Conservation (phyloP, 2,797 vertebrate species). For the Melanotaenia boesemani region DNA sequence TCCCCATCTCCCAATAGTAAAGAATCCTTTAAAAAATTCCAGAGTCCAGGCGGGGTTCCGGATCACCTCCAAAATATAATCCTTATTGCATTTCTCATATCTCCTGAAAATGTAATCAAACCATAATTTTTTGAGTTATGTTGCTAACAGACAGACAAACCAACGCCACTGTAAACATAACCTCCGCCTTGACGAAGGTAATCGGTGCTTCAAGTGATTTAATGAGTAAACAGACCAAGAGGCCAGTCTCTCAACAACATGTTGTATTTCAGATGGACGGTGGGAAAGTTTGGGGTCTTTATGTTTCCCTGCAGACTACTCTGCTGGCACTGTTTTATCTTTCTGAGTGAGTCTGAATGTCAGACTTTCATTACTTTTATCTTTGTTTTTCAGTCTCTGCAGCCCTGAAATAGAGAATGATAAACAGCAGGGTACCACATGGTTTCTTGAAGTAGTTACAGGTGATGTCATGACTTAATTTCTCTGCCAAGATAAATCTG, state of each 20-base stretch:
- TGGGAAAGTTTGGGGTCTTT: constrained; percentile 20
- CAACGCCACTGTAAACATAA: too few relatives aligned
- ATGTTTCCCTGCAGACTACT: constrained; percentile 20
- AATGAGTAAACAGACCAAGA: background rate
- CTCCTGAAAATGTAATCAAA: too few relatives aligned
- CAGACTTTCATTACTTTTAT: constrained; percentile 22
- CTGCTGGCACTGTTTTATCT: constrained; percentile 19
- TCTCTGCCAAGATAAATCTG: constrained; percentile 31
- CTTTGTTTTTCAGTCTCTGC: constrained; percentile 23
- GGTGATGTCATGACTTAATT: constrained; percentile 29
- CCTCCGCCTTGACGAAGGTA: too few relatives aligned
- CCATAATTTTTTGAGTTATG: too few relatives aligned
- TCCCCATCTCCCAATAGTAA: too few relatives aligned
- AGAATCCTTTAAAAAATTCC: too few relatives aligned
- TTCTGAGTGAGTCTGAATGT: constrained; percentile 7
- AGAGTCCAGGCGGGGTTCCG: too few relatives aligned
- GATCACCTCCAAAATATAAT: too few relatives aligned
- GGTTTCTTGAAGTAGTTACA: constrained; percentile 1
- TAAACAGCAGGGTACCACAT: constrained; percentile 22
- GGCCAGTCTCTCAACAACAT: background rate
- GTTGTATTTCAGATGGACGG: constrained; percentile 16
- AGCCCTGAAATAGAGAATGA: constrained; percentile 39
- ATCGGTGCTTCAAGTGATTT: background rate
- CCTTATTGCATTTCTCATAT: too few relatives aligned
- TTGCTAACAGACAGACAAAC: too few relatives aligned